Evolutionary conservation across 2,888 invertebrate species (phyloP), one percentile per base, ranked within the genome.

Genomic region (Odontothrips loti): DNA sequence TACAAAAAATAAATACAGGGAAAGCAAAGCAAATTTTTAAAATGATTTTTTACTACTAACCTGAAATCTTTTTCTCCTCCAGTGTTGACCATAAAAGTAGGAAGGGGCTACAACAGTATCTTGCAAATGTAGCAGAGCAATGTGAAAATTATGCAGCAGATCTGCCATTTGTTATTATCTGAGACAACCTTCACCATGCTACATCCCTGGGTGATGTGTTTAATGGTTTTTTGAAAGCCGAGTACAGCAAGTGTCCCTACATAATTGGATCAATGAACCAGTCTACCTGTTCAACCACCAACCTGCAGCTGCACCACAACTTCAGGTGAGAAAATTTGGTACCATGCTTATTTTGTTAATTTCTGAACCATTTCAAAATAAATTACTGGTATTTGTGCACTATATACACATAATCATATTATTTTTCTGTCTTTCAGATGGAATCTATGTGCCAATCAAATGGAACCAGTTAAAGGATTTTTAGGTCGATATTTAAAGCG

Each of bases 391-490:
- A 79, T 23, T n/a, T n/a, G n/a, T n/a, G 6, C 20, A 43, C 47
- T 79, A 23, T 1, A 43, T 27, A 9, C 10, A 3, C 20, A 43
- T 27, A 29, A n/a, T 20, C 48, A 47, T n/a, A n/a, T n/a, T 47
- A 80, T 23, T 79, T 80, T 82, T 79, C 81, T 80, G 81, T 79
- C 83, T 82, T 86, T 83, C 85, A 90, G 92, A 85, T 92, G 92
- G 91, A 91, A 93, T 82, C 90, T 96, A 79, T 96, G 98, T 82
- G 97, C 98, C 79, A 98, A 98, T 86, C 97, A 98, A 87, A 97
- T 98, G 96, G 99, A 99, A 87, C 98, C 98, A 0, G 98, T 99
- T 0, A 95, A 97, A 87, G 98, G 98, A 82, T 95, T 98, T 86
- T 89, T 99, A 82, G 96, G 96, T 20, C 92, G 98, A 86, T 94